Conservation (phyloP, 92 coral and sea anemone genomes). For the Phenganax subtilis region DNA sequence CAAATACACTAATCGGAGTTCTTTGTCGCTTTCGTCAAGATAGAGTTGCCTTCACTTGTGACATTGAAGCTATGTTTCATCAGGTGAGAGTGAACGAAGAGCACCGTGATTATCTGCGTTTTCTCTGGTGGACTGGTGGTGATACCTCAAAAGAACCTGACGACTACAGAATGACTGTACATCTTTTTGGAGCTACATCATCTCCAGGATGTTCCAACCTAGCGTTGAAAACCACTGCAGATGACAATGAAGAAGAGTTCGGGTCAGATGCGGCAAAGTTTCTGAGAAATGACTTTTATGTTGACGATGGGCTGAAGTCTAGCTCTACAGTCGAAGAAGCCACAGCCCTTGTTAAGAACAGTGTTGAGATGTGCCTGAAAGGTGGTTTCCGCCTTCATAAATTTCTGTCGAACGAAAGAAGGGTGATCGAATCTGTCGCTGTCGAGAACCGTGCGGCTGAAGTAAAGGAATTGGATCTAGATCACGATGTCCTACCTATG, state of each 20-base stretch:
- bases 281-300: conserved; percentile 1
- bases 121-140: conserved; percentile 24
- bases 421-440: background rate
- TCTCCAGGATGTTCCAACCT: conserved; percentile 44
- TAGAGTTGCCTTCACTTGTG: conserved; percentile 24
- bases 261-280: conserved; percentile 22
- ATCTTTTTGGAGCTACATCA: conserved; percentile 18
- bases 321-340: background rate
- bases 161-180: conserved; percentile 26
- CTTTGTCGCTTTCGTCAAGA: background rate
- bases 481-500: conserved; percentile 12
- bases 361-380: background rate
- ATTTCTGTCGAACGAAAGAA: background rate
- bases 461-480: conserved; percentile 1
- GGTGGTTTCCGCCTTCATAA: conserved; percentile 3
- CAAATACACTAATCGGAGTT: too few species aligned
- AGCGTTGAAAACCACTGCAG: conserved; percentile 21
- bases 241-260: conserved; percentile 27
- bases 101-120: conserved; percentile 16
- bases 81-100: conserved; percentile 35
- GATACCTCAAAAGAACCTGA: conserved; percentile 13
- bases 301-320: conserved; percentile 11
- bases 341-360: background rate
- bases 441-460: background rate
- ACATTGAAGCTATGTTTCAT: conserved; percentile 33